phyloP scores from a whole-genome alignment of 2,888 invertebrate genomes.

The Stratiomys singularior region DNA sequence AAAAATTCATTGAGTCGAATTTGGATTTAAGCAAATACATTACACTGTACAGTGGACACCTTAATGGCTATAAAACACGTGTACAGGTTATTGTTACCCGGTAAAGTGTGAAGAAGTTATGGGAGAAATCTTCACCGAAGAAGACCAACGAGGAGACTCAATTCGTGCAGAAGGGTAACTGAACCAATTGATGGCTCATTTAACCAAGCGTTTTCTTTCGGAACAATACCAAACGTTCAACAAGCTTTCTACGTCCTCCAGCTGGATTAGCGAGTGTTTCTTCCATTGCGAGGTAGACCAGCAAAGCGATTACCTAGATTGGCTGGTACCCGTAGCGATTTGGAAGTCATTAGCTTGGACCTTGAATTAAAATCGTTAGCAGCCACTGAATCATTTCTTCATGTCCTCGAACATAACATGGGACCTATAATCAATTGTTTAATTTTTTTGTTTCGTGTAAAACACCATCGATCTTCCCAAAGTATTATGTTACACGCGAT shows the following conservation, averaged over 20 bases:
- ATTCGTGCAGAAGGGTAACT: no score
- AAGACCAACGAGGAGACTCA: not conserved
- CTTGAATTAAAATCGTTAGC: not conserved
- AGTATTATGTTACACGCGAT: conserved; percentile 50
- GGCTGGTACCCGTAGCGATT: no score
- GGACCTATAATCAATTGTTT: not conserved
- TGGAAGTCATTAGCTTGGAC: not conserved
- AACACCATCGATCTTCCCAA: conserved; percentile 5
- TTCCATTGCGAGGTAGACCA: no score
- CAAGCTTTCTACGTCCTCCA: not conserved
- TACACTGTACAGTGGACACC: conserved; percentile 15
- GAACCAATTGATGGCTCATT: conserved; percentile 12
- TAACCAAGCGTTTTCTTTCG: not conserved
- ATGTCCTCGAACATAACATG: no score
- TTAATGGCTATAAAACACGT: not conserved
- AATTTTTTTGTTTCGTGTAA: conserved; percentile 3
- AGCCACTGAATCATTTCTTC: not conserved
- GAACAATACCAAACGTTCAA: not conserved
- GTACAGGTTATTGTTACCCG: not conserved
- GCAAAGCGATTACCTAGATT: no score
- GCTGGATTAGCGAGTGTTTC: not conserved
- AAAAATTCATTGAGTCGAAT: not conserved
- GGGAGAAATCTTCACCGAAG: not conserved
- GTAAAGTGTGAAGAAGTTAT: not conserved
- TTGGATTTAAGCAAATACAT: conserved; percentile 29